Evolutionary conservation across 2,797 vertebrate species (phyloP).

Genomic region (Pseudocheirus occidentalis): DNA sequence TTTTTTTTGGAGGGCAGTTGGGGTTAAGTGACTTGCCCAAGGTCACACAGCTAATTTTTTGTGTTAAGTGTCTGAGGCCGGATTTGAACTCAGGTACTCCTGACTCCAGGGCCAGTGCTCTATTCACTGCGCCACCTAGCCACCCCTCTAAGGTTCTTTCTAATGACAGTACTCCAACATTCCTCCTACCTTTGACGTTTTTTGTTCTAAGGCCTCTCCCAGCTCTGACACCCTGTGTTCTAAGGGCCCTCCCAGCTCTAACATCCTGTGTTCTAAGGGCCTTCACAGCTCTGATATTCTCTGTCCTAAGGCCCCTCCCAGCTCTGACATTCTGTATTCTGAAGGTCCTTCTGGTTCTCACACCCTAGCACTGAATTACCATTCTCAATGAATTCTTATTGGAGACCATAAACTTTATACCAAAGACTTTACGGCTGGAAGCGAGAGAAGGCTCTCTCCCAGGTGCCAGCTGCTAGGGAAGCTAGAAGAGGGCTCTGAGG

Average conservation of each 20-base stretch:
- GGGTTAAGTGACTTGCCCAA: no score
- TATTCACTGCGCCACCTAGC: no score
- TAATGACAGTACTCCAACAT: not conserved
- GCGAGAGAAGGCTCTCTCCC: not conserved
- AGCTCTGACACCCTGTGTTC: no score
- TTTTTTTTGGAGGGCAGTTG: no score
- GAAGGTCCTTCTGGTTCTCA: not conserved
- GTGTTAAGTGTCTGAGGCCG: no score
- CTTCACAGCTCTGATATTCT: not conserved
- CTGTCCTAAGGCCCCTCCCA: not conserved
- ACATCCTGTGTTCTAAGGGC: not conserved
- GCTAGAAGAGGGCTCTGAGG: not conserved
- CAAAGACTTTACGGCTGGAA: not conserved
- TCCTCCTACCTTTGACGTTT: not conserved
- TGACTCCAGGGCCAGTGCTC: no score
- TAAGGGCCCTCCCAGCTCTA: no score
- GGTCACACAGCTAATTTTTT: no score
- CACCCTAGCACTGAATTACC: not conserved
- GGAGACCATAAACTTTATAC: not conserved
- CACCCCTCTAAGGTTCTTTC: not conserved
- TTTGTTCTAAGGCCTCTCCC: no score
- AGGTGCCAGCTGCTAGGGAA: not conserved
- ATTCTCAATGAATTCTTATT: not conserved
- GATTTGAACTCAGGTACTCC: no score
- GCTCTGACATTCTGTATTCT: not conserved